phyloP scores from a whole-genome alignment of 2,113 vertebrate species.

The Meriones unguiculatus region DNA sequence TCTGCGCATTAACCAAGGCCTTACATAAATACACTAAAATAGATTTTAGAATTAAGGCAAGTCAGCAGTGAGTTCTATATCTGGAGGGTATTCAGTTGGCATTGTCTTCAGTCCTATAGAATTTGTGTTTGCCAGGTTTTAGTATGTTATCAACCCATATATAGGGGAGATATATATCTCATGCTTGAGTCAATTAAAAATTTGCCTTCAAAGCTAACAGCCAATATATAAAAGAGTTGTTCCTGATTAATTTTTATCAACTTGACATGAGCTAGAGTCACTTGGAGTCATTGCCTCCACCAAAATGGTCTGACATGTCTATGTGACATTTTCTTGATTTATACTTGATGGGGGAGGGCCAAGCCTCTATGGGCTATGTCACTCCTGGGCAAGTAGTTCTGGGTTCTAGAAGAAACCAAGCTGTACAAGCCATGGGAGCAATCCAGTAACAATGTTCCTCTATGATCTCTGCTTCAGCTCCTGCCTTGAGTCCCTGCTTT shows the following conservation, averaged over 20 bases:
- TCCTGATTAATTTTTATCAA: not conserved
- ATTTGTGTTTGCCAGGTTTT: conserved; percentile 51
- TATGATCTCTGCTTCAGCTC: not conserved
- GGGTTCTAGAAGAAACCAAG: not conserved
- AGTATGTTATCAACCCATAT: not conserved
- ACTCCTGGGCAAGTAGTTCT: not conserved
- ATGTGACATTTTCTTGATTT: not conserved
- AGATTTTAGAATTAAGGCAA: not conserved
- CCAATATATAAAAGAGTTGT: not conserved
- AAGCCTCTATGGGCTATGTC: not conserved
- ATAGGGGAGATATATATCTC: not conserved
- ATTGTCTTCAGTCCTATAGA: not conserved
- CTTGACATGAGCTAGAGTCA: not conserved
- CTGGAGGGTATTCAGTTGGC: not conserved
- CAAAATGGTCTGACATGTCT: not conserved
- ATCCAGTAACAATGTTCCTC: not conserved
- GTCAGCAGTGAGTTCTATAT: not conserved
- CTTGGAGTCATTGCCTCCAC: not conserved
- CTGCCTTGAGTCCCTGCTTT: not conserved
- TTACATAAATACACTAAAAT: conserved; percentile 18
- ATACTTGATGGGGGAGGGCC: not conserved
- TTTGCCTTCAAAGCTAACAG: conserved; percentile 35
- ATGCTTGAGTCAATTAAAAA: conserved; percentile 22
- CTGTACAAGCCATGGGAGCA: not conserved
- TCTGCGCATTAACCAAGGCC: not conserved